Evolutionary conservation across 2,797 vertebrate genomes (phyloP).

Genomic region (Ptychadena robeensis): DNA sequence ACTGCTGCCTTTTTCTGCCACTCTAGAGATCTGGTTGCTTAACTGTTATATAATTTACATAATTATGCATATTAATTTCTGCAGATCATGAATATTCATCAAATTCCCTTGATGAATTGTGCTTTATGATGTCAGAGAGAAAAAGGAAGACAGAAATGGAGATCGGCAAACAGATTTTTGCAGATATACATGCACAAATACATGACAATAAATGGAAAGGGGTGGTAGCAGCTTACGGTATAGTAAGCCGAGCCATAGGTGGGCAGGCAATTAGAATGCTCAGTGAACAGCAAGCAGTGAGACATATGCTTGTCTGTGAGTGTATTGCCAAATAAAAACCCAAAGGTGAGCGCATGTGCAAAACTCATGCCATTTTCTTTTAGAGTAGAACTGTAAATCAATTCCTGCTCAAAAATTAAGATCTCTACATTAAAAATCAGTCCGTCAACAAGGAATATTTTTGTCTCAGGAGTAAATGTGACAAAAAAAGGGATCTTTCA

Average conservation of each 20-base stretch:
- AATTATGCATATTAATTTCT: conserved; percentile 95
- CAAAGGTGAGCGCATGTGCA: no score
- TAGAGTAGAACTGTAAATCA: no score
- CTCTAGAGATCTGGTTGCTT: conserved; percentile 77
- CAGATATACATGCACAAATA: not conserved
- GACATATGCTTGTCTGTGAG: not conserved
- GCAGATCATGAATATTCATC: conserved; percentile 93
- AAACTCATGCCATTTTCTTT: not conserved
- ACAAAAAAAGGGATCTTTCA: no score
- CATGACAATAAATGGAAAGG: not conserved
- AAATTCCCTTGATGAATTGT: conserved; percentile 82
- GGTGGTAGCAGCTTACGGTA: not conserved
- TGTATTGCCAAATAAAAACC: not conserved
- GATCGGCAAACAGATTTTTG: not conserved
- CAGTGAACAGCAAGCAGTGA: not conserved
- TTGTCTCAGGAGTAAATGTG: no score
- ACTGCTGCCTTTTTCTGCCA: conserved; percentile 36
- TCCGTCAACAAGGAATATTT: no score
- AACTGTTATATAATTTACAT: conserved; percentile 97
- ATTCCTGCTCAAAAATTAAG: no score
- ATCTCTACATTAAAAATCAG: no score
- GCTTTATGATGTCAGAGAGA: conserved; percentile 84
- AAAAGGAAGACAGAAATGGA: conserved; percentile 57
- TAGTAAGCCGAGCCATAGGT: not conserved
- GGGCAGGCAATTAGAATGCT: not conserved